phyloP scores from a whole-genome alignment of 2,888 invertebrate genomes.

The Lottia gigantea region DNA sequence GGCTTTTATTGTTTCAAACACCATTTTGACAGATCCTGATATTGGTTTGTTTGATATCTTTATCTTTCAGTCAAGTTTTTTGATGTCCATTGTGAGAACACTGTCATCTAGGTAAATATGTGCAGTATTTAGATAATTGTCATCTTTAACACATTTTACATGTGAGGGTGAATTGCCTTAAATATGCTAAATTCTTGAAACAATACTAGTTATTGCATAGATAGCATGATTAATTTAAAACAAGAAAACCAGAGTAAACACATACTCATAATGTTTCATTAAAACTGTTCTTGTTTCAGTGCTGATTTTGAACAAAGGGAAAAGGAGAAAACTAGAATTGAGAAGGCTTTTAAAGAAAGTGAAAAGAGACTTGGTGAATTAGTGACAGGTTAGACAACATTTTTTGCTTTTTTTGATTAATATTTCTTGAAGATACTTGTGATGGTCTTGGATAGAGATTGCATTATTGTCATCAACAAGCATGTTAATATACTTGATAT shows the following conservation, averaged over 20 bases:
- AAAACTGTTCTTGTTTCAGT: constrained; percentile 34
- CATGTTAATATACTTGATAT: too few relatives aligned
- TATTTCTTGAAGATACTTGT: too few relatives aligned
- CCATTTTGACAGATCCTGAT: too few relatives aligned
- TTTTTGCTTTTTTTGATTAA: not conserved
- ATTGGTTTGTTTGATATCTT: constrained; percentile 1
- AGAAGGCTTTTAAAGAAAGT: constrained; percentile 91
- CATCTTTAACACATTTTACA: too few relatives aligned
- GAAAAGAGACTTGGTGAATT: constrained; percentile 89
- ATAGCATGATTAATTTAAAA: not conserved
- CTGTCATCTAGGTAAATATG: constrained; percentile 81
- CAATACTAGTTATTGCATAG: not conserved
- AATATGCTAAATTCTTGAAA: not conserved
- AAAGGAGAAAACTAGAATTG: constrained; percentile 91
- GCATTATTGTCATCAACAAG: too few relatives aligned
- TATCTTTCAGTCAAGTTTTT: constrained; percentile 62
- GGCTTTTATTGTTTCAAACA: too few relatives aligned
- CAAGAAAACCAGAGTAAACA: too few relatives aligned
- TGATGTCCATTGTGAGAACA: constrained; percentile 95
- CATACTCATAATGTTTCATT: too few relatives aligned
- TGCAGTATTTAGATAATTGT: not conserved
- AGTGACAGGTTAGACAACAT: constrained; percentile 74
- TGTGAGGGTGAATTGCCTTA: too few relatives aligned
- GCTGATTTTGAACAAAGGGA: constrained; percentile 72
- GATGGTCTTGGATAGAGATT: too few relatives aligned